A percentile compares a stretch with the other conserved stretches of the same genome.
phyloP scores from a whole-genome alignment of 2,797 vertebrate genomes.

The Cichlasoma orientale region DNA sequence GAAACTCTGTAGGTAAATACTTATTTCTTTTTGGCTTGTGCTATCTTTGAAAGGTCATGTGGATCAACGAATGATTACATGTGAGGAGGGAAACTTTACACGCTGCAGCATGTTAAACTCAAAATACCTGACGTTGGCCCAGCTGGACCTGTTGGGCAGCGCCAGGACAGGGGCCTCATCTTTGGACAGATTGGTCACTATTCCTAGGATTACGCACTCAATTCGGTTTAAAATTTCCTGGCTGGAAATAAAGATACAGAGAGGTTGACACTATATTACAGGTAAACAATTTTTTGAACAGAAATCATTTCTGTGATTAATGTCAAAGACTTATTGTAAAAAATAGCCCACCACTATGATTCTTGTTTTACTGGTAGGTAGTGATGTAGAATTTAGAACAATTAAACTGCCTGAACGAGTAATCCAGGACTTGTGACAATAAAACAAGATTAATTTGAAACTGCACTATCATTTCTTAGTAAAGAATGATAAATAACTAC shows the following conservation, averaged over 20 bases:
- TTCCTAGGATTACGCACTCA: conserved; percentile 86
- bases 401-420: no score
- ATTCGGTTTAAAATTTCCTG: conserved; percentile 85
- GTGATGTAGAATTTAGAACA: neutral
- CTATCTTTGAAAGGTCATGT: conserved; percentile 41
- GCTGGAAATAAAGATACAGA: conserved; percentile 68
- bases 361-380: no score
- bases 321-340: neutral
- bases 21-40: conserved; percentile 49
- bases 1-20: conserved; percentile 35
- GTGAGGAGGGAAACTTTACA: conserved; percentile 2
- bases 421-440: neutral
- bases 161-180: conserved; percentile 86
- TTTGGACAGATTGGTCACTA: conserved; percentile 84
- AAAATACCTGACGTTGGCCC: conserved; percentile 89
- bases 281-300: neutral
- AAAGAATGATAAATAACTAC: neutral
- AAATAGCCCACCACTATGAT: neutral
- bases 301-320: neutral
- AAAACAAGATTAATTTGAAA: neutral
- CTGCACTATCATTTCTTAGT: neutral
- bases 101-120: neutral
- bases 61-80: conserved; percentile 17
- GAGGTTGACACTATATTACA: neutral
- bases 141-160: conserved; percentile 85